A percentile compares a stretch with the other conserved stretches of the same genome.
Evolutionary conservation across 2,113 vertebrate genomes (phyloP).

Genomic region (Apteryx owenii): DNA sequence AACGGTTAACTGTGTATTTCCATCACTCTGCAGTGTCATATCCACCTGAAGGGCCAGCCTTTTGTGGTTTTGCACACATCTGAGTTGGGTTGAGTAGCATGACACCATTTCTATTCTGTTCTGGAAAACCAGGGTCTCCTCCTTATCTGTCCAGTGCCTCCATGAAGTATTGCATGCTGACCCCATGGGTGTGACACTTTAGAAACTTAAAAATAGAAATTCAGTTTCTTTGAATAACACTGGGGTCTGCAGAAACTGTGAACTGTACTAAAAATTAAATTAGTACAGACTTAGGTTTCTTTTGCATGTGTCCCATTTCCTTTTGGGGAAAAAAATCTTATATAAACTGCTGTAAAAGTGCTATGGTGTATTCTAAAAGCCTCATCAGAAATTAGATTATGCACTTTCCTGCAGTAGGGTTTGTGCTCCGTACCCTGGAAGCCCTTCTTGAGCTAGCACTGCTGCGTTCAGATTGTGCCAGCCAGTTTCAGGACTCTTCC

Average conservation of each 20-base stretch:
- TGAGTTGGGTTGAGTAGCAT: not conserved
- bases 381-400: not conserved
- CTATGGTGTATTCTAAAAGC: not conserved
- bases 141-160: not conserved
- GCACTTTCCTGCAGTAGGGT: not conserved
- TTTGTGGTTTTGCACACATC: not conserved
- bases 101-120: accelerated
- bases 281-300: not conserved
- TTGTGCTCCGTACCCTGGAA: not conserved
- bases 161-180: not conserved
- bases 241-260: not conserved
- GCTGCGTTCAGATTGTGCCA: not conserved
- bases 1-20: not conserved
- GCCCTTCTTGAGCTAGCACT: not conserved
- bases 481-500: not conserved
- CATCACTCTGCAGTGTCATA: not conserved
- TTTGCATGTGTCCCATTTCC: not conserved
- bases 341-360: not conserved
- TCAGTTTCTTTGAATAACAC: not conserved
- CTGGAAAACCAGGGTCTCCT: not conserved
- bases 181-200: not conserved
- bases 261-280: not conserved
- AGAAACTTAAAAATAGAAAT: not conserved
- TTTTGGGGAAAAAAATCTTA: not conserved
- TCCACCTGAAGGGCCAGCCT: not conserved